These are phyloP conservation scores for Pipra filicauda DNA, from an alignment of 2,113 vertebrate species.

Conservation along the genomic window DNA sequence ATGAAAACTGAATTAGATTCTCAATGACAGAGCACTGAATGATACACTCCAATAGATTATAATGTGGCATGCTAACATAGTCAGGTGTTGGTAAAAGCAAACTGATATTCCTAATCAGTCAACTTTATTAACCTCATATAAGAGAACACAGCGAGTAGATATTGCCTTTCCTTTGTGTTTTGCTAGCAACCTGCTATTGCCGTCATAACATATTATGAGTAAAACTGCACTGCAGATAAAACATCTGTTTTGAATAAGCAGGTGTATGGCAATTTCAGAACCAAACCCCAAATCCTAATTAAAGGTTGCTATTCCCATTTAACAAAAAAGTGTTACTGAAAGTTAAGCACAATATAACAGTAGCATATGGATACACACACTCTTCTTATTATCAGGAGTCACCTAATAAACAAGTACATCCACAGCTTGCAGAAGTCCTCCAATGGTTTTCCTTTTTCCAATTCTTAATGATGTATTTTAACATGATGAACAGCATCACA, in stretches of 20 bases:
- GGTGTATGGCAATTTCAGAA: constrained; percentile 61
- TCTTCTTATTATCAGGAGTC: neutral
- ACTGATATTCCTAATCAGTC: constrained; percentile 62
- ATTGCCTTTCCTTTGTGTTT: constrained; percentile 62
- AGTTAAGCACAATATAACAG: constrained; percentile 15
- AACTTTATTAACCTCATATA: constrained; percentile 66
- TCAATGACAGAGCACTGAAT: constrained; percentile 14
- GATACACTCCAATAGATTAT: constrained; percentile 45
- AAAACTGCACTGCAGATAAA: constrained; percentile 62
- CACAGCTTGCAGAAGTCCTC: neutral
- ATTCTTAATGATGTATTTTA: neutral
- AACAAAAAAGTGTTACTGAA: constrained; percentile 37
- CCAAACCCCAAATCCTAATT: constrained; percentile 59
- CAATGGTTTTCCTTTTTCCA: neutral
- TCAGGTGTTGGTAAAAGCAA: constrained; percentile 50
- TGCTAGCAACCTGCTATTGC: constrained; percentile 61
- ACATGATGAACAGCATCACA: neutral
- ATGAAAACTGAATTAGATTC: constrained; percentile 50
- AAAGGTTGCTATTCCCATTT: constrained; percentile 53
- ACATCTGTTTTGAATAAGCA: constrained; percentile 67
- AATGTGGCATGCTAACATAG: constrained; percentile 23
- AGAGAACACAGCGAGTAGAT: constrained; percentile 27
- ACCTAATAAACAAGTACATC: neutral
- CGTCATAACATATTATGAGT: constrained; percentile 59
- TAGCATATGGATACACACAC: neutral